Base-by-base conservation (phyloP, 2,797 vertebrate species). In the Fratercula arctica region DNA sequence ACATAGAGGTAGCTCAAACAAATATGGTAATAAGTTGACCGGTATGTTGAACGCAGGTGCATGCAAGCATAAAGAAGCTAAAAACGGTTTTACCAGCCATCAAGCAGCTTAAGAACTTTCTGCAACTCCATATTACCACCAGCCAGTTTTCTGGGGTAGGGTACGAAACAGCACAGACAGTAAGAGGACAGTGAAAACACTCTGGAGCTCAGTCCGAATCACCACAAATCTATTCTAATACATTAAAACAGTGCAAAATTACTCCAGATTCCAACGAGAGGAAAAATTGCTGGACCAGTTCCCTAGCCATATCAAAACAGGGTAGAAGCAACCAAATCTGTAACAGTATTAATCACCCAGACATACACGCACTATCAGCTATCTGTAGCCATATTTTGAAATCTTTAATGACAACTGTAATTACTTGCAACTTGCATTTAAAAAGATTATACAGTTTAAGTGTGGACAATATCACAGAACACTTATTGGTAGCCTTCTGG, bases 391-490 rank as follows among this genome's bases (percentile, higher is more conserved):
- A 3, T 3, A 72, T 10, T 56, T 29, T 16, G 2, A 69, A 31
- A 41, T 6, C 23, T 73, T 69, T 73, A 37, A 63, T 45, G 35
- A 33, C 12, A 45, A 59, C 9, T 4, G 4, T 6, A 84, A 9
- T 45, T 60, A 74, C 6, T 26, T 43, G 16, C 18, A 75, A 43
- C 28, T 56, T 20, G 13, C 15, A 67, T 56, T 61, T 72, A 29
- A 45, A 66, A 63, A 35, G 10, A 8, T 26, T 33, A 57, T 10
- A 25, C 1, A 26, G 25, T 25, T 23, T 56, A 61, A 81, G 53
- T 0, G 14, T 10, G 48, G 33, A 33, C 1, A 0, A 11, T 35
- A 66, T 53, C 26, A 35, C 0, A 20, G 20, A 51, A 19, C 7
- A 15, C 15, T 17, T 64, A 8, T 5, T 2, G 0, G 16, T 8